These are phyloP conservation scores for Nyctibius grandis DNA, from an alignment of 2,797 vertebrate species.

Conservation along the genomic window DNA sequence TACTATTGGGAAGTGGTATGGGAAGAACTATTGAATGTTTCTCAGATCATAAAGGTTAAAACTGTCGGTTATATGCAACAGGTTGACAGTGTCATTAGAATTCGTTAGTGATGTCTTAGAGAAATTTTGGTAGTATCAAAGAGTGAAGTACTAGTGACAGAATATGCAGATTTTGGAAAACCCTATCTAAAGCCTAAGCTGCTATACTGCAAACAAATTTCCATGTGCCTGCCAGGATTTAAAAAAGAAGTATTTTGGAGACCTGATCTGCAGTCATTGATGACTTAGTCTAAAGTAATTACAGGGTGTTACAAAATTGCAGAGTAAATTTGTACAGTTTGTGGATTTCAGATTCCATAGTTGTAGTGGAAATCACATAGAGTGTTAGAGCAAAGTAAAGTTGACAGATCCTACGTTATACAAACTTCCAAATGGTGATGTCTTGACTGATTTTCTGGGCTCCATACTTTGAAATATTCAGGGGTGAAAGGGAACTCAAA, in stretches of 20 bases:
- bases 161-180: slow-evolving; percentile 10
- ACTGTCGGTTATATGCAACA: not conserved
- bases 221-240: not conserved
- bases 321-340: not conserved
- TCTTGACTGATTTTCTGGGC: not conserved
- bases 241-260: not conserved
- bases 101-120: not conserved
- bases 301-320: not conserved
- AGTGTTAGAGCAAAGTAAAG: not conserved
- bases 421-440: not conserved
- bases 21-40: not conserved
- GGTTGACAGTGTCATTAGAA: not conserved
- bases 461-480: not conserved
- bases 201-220: slow-evolving; percentile 11
- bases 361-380: not conserved
- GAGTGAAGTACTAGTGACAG: not conserved
- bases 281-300: not conserved
- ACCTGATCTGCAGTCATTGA: not conserved
- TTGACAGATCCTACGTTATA: not conserved
- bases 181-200: not conserved
- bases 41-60: slow-evolving; percentile 18
- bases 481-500: not conserved
- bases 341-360: not conserved
- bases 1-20: not conserved
- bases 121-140: not conserved